Conservation (phyloP, 2,797 vertebrate genomes). For the Aselliscus stoliczkanus region DNA sequence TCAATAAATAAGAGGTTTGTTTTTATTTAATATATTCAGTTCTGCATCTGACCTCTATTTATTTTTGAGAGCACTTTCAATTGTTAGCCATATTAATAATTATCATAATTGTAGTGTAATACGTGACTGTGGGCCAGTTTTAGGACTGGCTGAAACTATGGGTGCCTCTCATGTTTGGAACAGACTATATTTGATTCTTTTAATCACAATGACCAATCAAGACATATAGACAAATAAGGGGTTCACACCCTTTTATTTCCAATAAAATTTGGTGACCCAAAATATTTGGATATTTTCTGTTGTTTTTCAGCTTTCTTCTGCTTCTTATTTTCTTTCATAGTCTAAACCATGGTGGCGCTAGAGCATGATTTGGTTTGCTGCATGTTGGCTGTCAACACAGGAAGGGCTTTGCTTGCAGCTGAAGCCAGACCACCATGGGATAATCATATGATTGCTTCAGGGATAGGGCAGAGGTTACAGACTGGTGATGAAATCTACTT, state of each 20-base stretch:
- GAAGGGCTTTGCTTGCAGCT: neutral
- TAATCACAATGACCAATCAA: neutral
- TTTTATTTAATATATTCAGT: neutral
- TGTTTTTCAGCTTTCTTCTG: neutral
- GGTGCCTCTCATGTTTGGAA: neutral
- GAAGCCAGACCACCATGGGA: neutral
- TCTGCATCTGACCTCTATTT: neutral
- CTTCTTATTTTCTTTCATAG: neutral
- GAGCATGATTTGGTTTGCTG: neutral
- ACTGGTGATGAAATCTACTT: neutral
- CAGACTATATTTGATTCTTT: neutral
- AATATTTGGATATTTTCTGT: neutral
- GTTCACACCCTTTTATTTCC: neutral
- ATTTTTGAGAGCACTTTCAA: neutral
- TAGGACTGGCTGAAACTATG: neutral
- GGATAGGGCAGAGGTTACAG: neutral
- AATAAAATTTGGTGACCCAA: neutral
- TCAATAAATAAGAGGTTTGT: neutral
- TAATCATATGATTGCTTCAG: neutral
- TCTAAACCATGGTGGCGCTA: neutral
- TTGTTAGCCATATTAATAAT: neutral
- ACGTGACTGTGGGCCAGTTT: neutral
- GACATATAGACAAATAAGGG: neutral
- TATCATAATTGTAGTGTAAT: neutral
- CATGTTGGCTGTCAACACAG: neutral